Evolutionary conservation across 2,888 invertebrate genomes (phyloP).

Genomic region (Neocrepidodera transversa): DNA sequence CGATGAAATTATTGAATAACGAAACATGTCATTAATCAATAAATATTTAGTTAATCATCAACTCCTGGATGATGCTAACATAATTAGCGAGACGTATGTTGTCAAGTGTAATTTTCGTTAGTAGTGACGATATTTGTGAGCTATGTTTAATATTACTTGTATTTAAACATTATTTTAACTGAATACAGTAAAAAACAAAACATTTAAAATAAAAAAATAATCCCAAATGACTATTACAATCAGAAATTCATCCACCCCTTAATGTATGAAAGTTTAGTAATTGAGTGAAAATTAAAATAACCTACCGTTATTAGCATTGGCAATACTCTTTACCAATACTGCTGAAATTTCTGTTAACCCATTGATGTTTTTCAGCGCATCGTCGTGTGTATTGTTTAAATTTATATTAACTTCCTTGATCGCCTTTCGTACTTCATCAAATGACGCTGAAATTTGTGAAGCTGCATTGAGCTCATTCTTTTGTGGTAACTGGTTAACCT

Average conservation of each 20-base stretch:
- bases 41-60: too few species aligned
- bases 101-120: too few species aligned
- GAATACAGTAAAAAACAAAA: not conserved
- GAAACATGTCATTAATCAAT: too few species aligned
- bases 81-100: too few species aligned
- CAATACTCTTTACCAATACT: not conserved
- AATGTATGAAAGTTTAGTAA: too few species aligned
- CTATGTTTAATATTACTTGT: too few species aligned
- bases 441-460: constrained; percentile 56
- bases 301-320: constrained; percentile 14
- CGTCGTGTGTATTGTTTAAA: constrained; percentile 15
- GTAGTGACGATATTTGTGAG: too few species aligned
- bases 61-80: too few species aligned
- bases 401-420: constrained; percentile 1
- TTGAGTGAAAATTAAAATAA: not conserved
- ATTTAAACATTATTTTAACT: too few species aligned
- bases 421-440: not conserved
- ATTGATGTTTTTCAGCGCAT: constrained; percentile 2
- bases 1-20: too few species aligned
- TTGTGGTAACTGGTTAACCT: constrained; percentile 58
- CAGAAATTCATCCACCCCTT: too few species aligned
- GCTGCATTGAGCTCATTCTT: constrained; percentile 64
- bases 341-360: constrained; percentile 13
- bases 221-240: not conserved
- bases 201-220: too few species aligned